Conservation (phyloP, 2,888 invertebrate genomes). For the Athetis lepigone region DNA sequence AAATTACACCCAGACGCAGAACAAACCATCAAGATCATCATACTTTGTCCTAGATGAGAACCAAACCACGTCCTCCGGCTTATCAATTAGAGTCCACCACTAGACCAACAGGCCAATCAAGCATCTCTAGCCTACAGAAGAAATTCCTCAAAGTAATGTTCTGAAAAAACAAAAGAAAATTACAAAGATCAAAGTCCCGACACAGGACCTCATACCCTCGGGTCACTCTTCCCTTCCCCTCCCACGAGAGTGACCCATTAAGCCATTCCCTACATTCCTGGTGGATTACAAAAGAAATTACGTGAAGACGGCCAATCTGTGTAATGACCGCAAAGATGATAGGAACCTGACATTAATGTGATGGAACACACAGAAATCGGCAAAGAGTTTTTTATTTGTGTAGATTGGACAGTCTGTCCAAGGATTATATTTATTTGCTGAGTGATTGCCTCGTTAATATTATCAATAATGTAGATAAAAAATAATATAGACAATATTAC, state of each 20-base stretch:
- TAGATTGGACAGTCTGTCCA: slow-evolving; percentile 10
- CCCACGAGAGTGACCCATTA: slow-evolving; percentile 57
- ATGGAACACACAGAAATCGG: slow-evolving; percentile 70
- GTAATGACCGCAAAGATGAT: slow-evolving; percentile 72
- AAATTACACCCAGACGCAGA: too few species aligned
- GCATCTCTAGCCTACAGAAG: background rate
- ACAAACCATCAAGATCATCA: too few species aligned
- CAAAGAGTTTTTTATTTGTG: slow-evolving; percentile 43
- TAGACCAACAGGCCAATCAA: too few species aligned
- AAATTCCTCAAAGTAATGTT: background rate
- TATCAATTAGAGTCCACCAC: too few species aligned
- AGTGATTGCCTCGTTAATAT: too few species aligned
- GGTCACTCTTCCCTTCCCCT: slow-evolving; percentile 17
- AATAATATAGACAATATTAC: too few species aligned
- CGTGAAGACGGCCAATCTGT: slow-evolving; percentile 71
- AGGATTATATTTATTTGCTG: background rate
- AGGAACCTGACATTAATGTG: slow-evolving; percentile 64
- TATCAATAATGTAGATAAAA: too few species aligned
- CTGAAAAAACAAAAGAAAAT: background rate
- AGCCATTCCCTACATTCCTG: slow-evolving; percentile 67
- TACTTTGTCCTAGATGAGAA: too few species aligned
- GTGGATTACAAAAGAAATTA: slow-evolving; percentile 70
- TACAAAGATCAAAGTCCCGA: slow-evolving; percentile 45
- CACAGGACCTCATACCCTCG: slow-evolving; percentile 11
- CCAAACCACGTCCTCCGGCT: too few species aligned